phyloP scores from a whole-genome alignment of 2,113 vertebrate genomes.

The Siniperca knerii region DNA sequence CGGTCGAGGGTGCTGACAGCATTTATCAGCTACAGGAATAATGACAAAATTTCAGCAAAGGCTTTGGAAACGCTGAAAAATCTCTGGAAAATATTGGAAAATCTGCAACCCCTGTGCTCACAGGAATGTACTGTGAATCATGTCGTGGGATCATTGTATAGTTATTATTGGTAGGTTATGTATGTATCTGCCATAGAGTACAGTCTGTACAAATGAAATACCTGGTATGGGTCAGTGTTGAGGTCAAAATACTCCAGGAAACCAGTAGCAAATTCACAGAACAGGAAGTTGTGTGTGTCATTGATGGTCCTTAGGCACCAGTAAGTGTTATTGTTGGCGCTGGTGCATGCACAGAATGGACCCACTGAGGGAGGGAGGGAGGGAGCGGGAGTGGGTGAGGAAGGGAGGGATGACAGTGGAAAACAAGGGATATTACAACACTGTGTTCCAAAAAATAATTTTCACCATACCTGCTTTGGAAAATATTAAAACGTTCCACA shows the following conservation, averaged over 20 bases:
- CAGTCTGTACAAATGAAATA: slow-evolving; percentile 68
- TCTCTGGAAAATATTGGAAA: slow-evolving; percentile 20
- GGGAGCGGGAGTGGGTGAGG: background rate
- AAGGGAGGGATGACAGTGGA: slow-evolving; percentile 38
- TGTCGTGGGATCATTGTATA: slow-evolving; percentile 27
- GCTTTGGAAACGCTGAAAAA: slow-evolving; percentile 30
- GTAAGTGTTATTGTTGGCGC: slow-evolving; percentile 98
- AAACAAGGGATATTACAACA: slow-evolving; percentile 51
- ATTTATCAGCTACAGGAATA: slow-evolving; percentile 89
- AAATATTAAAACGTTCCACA: slow-evolving; percentile 19
- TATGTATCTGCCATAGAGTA: background rate
- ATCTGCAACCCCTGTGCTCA: slow-evolving; percentile 3
- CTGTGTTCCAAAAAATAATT: slow-evolving; percentile 35
- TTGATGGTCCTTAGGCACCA: slow-evolving; percentile 98
- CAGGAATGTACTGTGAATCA: slow-evolving; percentile 29
- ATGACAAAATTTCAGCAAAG: slow-evolving; percentile 41
- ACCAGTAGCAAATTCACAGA: slow-evolving; percentile 98
- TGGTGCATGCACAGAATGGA: slow-evolving; percentile 98
- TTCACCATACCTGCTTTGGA: slow-evolving; percentile 33
- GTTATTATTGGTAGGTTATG: slow-evolving; percentile 23
- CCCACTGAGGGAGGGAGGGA: slow-evolving; percentile 87
- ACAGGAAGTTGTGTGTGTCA: slow-evolving; percentile 97
- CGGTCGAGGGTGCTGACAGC: slow-evolving; percentile 91
- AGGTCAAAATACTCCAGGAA: slow-evolving; percentile 98
- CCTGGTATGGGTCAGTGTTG: slow-evolving; percentile 97